Percentiles rank a stretch among this genome's conserved stretches.
Evolutionary conservation across 2,797 vertebrate species (phyloP).

Genomic region (Neosilurus mollespiculum): DNA sequence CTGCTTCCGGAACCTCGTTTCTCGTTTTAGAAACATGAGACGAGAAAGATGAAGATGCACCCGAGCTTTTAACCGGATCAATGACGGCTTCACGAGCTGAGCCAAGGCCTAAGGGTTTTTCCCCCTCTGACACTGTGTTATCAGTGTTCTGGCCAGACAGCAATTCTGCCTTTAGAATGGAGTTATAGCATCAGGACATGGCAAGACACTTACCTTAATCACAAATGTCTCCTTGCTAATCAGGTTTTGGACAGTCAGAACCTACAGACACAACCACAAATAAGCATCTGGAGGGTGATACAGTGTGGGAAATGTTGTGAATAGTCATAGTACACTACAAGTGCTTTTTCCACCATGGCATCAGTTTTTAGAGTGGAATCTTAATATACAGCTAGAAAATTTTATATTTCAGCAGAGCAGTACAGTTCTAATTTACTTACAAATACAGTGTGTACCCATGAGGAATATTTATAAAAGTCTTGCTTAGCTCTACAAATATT

Average conservation of each 20-base stretch:
- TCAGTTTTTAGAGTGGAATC: background rate
- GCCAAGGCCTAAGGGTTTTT: conserved; percentile 57
- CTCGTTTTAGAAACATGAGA: conserved; percentile 63
- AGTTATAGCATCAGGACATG: conserved; percentile 12
- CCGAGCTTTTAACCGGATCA: conserved; percentile 65
- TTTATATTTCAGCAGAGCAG: background rate
- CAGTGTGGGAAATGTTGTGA: background rate
- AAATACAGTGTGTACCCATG: background rate
- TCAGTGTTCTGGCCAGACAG: background rate
- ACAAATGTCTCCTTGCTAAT: conserved; percentile 87
- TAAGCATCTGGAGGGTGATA: background rate
- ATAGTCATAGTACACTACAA: background rate
- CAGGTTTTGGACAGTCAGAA: conserved; percentile 88
- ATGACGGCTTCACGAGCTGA: conserved; percentile 50
- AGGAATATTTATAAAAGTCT: background rate
- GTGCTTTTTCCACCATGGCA: background rate
- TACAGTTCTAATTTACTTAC: background rate
- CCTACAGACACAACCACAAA: conserved; percentile 70
- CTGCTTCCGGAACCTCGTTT: conserved; percentile 28
- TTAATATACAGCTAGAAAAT: background rate
- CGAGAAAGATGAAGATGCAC: conserved; percentile 53
- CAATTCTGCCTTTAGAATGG: conserved; percentile 65
- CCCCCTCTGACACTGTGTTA: conserved; percentile 52
- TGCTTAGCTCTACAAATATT: background rate
- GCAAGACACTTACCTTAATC: conserved; percentile 82